Evolutionary conservation across 2,797 vertebrate species (phyloP), one percentile per base, ranked within the genome.

Genomic region (Odontamblyopus rebecca): DNA sequence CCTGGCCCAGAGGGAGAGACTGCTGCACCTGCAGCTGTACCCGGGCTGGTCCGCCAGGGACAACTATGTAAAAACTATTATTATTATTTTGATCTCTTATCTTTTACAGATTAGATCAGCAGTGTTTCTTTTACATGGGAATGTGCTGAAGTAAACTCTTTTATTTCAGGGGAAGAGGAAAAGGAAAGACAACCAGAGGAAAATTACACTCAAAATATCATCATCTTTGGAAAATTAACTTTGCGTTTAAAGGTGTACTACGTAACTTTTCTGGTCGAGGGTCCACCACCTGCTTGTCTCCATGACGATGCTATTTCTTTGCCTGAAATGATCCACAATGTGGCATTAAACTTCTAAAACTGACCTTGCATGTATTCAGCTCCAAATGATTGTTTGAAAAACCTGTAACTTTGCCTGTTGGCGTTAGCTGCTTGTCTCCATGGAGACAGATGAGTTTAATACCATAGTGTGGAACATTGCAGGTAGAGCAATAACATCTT

Each of bases 21-120:
- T 94, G 87, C 94, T 96, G 79, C 96, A 97, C 86, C 95, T 95
- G 95, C 95, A 97, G 91, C 95, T 97, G 2, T 95, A 96, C 79
- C 96, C 96, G 0, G 96, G 96, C 85, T 97, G 96, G 96, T 96
- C 96, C 23, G 96, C 96, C 68, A 68, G 72, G n/a, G 82, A 86
- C 8, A 89, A 89, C 78, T 89, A 89, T 5, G 88, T 89, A 83
- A 0, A 78, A 68, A 16, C 35, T 38, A 38, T 38, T 38, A 38
- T 38, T 38, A 38, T 38, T 38, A 38, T 38, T 35, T 35, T 35
- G 32, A 35, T 35, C 13, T 8, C 7, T 23, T 54, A 5, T 26
- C 0, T 0, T 7, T 15, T 16, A 4, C 56, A 3, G n/a, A 32
- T 57, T 26, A 6, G 6, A 54, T 54, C 16, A 53, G 1, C 54